A percentile compares a stretch with the other conserved stretches of the same genome.
Evolutionary conservation across 1,140 invertebrate species (phyloP).

Genomic region (Agrypnia vestita): DNA sequence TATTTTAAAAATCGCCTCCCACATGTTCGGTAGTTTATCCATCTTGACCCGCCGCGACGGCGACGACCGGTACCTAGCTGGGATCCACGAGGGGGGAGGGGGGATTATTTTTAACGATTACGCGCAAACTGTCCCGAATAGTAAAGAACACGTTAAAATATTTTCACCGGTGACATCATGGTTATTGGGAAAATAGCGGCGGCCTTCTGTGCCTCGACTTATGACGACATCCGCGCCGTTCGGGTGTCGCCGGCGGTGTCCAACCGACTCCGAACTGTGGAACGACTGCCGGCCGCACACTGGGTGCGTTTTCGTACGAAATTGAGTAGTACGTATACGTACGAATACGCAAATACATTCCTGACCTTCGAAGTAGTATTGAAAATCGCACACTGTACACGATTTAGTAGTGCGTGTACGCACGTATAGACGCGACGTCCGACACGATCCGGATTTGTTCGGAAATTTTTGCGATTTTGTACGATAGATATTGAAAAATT

Average conservation of each 20-base stretch:
- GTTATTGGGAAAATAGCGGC: slow-evolving; percentile 29
- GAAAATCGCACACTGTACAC: too few relatives aligned
- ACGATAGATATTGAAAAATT: too few relatives aligned
- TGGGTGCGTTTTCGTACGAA: too few relatives aligned
- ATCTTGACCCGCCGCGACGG: not conserved
- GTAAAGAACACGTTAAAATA: slow-evolving; percentile 6
- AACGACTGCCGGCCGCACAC: too few relatives aligned
- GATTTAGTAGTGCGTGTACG: too few relatives aligned
- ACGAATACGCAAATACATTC: too few relatives aligned
- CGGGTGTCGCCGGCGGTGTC: slow-evolving; percentile 7
- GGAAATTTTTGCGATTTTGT: too few relatives aligned
- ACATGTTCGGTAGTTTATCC: not conserved
- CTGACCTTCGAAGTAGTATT: too few relatives aligned
- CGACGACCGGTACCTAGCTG: not conserved
- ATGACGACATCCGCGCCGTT: slow-evolving; percentile 39
- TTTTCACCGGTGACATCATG: slow-evolving; percentile 41
- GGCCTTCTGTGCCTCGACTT: slow-evolving; percentile 34
- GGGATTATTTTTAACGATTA: slow-evolving; percentile 20
- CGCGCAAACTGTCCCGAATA: slow-evolving; percentile 8
- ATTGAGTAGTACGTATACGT: too few relatives aligned
- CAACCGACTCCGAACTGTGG: not conserved
- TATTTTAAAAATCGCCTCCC: not conserved
- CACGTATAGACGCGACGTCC: too few relatives aligned
- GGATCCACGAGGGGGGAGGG: not conserved
- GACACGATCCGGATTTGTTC: too few relatives aligned